phyloP scores from a whole-genome alignment of 2,113 vertebrate genomes.

The Proteles cristata region DNA sequence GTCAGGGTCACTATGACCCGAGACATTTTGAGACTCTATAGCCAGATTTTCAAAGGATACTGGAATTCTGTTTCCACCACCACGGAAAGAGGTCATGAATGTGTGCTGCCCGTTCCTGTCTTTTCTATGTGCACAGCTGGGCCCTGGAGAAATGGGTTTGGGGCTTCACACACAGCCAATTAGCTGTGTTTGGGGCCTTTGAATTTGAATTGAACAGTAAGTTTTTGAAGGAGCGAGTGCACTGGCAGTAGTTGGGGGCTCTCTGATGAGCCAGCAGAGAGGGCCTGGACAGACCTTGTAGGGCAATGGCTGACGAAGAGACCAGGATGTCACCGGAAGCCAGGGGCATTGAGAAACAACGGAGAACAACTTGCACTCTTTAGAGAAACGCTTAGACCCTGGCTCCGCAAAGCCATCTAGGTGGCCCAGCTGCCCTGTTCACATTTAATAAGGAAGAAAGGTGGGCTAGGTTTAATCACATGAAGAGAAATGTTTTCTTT shows the following conservation, averaged over 20 bases:
- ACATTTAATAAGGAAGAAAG: background rate
- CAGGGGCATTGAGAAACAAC: background rate
- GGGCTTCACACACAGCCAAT: background rate
- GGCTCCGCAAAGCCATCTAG: background rate
- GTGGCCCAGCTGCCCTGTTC: slow-evolving; percentile 36
- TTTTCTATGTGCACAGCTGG: background rate
- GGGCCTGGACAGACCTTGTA: background rate
- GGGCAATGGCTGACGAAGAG: background rate
- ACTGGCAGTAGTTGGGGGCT: background rate
- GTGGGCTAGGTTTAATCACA: slow-evolving; percentile 43
- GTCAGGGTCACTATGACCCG: background rate
- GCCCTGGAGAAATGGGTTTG: background rate
- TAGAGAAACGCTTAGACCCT: background rate
- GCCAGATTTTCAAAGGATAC: background rate
- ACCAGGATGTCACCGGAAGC: background rate
- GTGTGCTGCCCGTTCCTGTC: background rate
- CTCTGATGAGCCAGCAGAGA: slow-evolving; percentile 28
- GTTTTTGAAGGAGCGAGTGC: background rate
- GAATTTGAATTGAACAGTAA: background rate
- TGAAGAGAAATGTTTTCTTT: slow-evolving; percentile 59
- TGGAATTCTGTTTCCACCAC: background rate
- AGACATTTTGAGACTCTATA: slow-evolving; percentile 1
- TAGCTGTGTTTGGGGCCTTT: background rate
- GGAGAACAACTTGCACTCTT: background rate
- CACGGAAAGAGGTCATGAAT: background rate